Base-by-base conservation (phyloP, 2,113 vertebrate genomes). In the Phaetusa simplex region DNA sequence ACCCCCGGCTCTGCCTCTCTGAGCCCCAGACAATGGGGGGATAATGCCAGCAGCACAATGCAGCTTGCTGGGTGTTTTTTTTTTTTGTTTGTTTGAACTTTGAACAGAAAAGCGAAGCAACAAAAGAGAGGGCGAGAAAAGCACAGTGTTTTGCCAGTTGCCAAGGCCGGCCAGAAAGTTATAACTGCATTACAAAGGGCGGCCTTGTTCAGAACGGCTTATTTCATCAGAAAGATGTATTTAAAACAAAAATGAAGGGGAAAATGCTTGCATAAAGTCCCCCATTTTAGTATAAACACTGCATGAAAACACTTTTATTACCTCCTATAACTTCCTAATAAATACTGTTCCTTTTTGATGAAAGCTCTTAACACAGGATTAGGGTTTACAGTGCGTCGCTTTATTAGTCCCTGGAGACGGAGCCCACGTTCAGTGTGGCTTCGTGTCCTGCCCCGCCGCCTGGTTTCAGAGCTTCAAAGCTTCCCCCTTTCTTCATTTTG, bases 51-150 rank as follows among this genome's bases (percentile, higher is more conserved):
- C 30, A 62, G 81, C 61, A 79, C 87, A 84, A 6, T 49, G 91
- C 43, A 6, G 42, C 86, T 61, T 58, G 59, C 84, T 50, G 87
- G 84, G 20, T 20, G 8, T 64, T 27, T 64, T 12, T 64, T 40
- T 6, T 77, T 55, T 52, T 24, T 64, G 84, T 23, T 61, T 80
- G 52, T 91, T 93, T 95, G 91, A 94, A 85, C 93, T 93, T 82
- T 6, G 78, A 58, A 43, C 66, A 80, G 92, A 52, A 71, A 52
- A 89, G 70, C 42, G 26, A 62, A 96, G 66, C 24, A 5, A 91
- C 91, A 90, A 88, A 95, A 36, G 91, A 55, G 82, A 86, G 82
- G 92, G 53, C 30, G 20, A 94, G 95, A 62, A 42, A 66, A 91
- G 87, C 71, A 3, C 15, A 2, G 53, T 19, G 95, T 47, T 82